Evolutionary conservation across 2,797 vertebrate genomes (phyloP).

Genomic region (Geotrypetes seraphini): DNA sequence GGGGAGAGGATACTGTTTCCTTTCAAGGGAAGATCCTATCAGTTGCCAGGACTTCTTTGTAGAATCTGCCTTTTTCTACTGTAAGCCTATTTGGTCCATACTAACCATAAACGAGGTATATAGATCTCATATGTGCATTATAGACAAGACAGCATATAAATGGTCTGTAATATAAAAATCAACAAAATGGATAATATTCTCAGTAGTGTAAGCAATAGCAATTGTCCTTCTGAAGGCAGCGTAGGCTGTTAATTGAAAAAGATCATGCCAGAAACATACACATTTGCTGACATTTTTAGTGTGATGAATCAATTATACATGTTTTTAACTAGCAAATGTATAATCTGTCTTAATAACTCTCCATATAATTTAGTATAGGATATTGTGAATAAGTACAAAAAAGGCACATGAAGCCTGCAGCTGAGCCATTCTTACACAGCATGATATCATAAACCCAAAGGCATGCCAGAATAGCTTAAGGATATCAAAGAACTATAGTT

Average conservation of each 20-base stretch:
- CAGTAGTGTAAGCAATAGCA: slow-evolving; percentile 28
- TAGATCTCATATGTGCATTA: too few species aligned
- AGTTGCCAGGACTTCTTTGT: too few species aligned
- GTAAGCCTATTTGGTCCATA: too few species aligned
- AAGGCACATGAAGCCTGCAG: slow-evolving; percentile 39
- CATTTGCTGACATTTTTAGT: slow-evolving; percentile 34
- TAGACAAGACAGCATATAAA: slow-evolving; percentile 15
- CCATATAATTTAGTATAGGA: slow-evolving; percentile 36
- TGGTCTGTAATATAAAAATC: slow-evolving; percentile 35
- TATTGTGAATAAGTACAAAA: slow-evolving; percentile 26
- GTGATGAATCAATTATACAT: slow-evolving; percentile 40
- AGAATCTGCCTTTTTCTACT: too few species aligned
- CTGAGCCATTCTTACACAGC: slow-evolving; percentile 43
- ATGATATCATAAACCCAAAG: slow-evolving; percentile 43
- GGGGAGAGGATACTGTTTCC: too few species aligned
- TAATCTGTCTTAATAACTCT: slow-evolving; percentile 39
- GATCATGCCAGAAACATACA: slow-evolving; percentile 31
- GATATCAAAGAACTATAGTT: slow-evolving; percentile 20
- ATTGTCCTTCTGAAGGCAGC: slow-evolving; percentile 34
- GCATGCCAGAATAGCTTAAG: slow-evolving; percentile 33
- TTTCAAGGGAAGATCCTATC: too few species aligned
- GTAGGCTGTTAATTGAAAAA: slow-evolving; percentile 33
- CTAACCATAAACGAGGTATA: too few species aligned
- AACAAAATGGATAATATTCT: slow-evolving; percentile 41
- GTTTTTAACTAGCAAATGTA: slow-evolving; percentile 39